Evolutionary conservation across 2,113 vertebrate species (phyloP).

Genomic region (Panurus biarmicus): DNA sequence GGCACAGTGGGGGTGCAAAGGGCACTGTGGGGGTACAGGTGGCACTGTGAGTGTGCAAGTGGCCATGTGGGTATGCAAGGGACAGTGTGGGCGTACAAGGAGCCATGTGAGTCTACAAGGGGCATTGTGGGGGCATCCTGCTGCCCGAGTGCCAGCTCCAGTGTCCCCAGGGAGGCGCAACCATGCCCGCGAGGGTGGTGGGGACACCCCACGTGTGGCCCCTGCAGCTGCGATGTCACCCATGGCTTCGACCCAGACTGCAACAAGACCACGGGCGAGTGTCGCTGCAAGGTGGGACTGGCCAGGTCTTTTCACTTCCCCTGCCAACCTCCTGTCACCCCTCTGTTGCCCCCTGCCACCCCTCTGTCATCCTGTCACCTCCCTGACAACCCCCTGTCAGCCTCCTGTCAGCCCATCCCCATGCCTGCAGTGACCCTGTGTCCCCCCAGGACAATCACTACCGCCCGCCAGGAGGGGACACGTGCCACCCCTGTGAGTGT

Average conservation of each 20-base stretch:
- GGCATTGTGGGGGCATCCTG: background rate
- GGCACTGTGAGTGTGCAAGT: background rate
- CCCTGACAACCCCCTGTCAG: background rate
- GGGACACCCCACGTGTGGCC: conserved; percentile 91
- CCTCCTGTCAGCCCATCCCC: background rate
- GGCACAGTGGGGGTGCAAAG: no score
- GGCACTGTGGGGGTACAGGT: background rate
- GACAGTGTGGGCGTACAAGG: background rate
- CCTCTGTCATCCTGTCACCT: background rate
- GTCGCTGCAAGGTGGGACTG: conserved; percentile 85
- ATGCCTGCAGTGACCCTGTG: background rate
- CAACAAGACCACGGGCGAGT: conserved; percentile 91
- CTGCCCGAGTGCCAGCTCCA: background rate
- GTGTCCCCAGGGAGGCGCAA: conserved; percentile 70
- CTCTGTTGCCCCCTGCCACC: background rate
- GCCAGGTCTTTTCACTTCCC: background rate
- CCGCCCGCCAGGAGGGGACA: conserved; percentile 65
- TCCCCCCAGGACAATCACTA: conserved; percentile 88
- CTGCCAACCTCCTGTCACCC: background rate
- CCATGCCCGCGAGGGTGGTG: conserved; percentile 93
- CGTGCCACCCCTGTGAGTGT: conserved; percentile 88
- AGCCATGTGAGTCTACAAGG: no score
- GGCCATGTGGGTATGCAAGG: no score
- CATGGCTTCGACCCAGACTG: conserved; percentile 91
- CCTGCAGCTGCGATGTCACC: conserved; percentile 82